Evolutionary conservation across 2,113 vertebrate genomes (phyloP).

Genomic region (Kryptolebias marmoratus): DNA sequence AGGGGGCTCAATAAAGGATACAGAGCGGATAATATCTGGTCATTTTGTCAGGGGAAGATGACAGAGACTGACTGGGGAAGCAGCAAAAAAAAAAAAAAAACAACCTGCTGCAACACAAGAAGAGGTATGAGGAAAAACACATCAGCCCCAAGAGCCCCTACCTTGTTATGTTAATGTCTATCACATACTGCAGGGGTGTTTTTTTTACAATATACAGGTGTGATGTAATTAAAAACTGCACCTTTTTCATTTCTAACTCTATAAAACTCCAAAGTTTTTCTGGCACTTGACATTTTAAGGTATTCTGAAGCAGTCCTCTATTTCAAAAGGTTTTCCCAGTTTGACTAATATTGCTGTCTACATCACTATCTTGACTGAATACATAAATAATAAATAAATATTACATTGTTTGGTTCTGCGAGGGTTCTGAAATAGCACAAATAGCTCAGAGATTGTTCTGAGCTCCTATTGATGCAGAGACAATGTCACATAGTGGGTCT

Average conservation of each 20-base stretch:
- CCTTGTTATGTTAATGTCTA: conserved; percentile 41
- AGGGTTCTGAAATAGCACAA: conserved; percentile 30
- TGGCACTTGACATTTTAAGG: background rate
- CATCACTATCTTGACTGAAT: background rate
- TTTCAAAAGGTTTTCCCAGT: background rate
- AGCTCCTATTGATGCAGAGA: conserved; percentile 24
- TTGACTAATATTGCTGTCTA: background rate
- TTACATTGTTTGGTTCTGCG: conserved; percentile 3
- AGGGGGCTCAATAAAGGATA: background rate
- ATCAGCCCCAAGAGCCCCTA: conserved; percentile 34
- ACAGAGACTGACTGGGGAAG: conserved; percentile 11
- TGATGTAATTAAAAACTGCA: conserved; percentile 53
- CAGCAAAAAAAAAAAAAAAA: conserved; percentile 3
- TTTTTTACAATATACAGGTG: conserved; percentile 9
- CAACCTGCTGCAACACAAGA: conserved; percentile 25
- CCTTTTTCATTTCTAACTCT: conserved; percentile 1
- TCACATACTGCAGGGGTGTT: conserved; percentile 30
- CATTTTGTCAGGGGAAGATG: conserved; percentile 15
- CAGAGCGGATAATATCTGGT: background rate
- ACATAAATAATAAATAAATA: too few relatives aligned
- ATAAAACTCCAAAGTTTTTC: background rate
- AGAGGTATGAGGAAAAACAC: conserved; percentile 32
- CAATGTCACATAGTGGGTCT: conserved; percentile 42
- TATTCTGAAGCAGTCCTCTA: background rate
- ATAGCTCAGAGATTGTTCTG: conserved; percentile 23